Evolutionary conservation across 2,888 invertebrate genomes (phyloP).

Genomic region (Bruchidius siliquastri): DNA sequence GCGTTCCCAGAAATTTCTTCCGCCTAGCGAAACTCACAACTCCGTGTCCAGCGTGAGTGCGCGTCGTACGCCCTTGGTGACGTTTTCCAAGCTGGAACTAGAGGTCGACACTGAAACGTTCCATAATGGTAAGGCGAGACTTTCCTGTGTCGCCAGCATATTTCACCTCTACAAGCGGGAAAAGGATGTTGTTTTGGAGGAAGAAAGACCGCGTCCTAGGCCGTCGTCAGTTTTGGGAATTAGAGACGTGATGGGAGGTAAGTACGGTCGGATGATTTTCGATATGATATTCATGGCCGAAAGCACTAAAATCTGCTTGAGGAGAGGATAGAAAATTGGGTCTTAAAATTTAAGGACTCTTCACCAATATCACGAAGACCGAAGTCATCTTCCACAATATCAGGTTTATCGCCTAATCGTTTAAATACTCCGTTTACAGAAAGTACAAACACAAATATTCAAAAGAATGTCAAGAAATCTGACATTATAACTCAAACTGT

Average conservation of each 20-base stretch:
- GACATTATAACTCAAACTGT: too few species aligned
- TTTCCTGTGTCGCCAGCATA: constrained; percentile 64
- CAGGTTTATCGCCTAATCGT: too few species aligned
- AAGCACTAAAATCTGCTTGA: too few species aligned
- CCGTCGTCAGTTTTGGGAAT: constrained; percentile 71
- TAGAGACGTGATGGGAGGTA: constrained; percentile 57
- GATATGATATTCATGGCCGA: too few species aligned
- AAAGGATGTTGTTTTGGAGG: constrained; percentile 61
- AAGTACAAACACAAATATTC: too few species aligned
- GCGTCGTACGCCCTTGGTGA: constrained; percentile 14
- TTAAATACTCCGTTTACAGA: too few species aligned
- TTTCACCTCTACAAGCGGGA: constrained; percentile 63
- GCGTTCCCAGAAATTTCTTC: neutral
- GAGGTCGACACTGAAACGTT: constrained; percentile 63
- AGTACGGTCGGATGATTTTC: neutral
- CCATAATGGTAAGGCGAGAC: constrained; percentile 59
- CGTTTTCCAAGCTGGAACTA: constrained; percentile 49
- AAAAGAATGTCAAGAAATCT: too few species aligned
- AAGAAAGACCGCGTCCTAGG: constrained; percentile 69
- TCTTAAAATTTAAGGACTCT: too few species aligned
- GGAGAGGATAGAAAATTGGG: too few species aligned
- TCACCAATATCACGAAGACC: too few species aligned
- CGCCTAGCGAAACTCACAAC: neutral
- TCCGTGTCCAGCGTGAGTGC: neutral
- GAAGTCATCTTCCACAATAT: too few species aligned